Percentiles rank a stretch among this genome's conserved stretches.
phyloP scores from a whole-genome alignment of 2,888 invertebrate genomes.

The Syrphus vitripennis region DNA sequence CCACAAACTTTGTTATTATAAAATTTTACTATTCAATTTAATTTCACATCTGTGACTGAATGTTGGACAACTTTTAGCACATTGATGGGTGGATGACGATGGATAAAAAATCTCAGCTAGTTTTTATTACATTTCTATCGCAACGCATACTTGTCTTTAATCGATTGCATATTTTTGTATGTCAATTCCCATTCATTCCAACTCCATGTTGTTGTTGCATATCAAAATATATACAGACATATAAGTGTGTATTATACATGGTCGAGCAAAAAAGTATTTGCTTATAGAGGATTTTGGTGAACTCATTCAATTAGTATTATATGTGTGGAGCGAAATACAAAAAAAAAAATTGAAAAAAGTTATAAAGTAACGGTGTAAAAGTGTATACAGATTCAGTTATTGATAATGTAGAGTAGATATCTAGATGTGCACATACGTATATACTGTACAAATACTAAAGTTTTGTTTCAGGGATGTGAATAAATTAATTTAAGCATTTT shows the following conservation, averaged over 20 bases:
- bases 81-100: neutral
- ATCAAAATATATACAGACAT: too few species aligned
- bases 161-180: neutral
- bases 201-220: neutral
- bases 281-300: neutral
- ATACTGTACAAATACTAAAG: too few species aligned
- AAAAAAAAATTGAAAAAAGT: neutral
- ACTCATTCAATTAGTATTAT: neutral
- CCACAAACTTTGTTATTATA: neutral
- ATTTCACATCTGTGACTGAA: neutral
- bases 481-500: too few species aligned
- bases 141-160: neutral
- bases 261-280: too few species aligned
- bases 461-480: too few species aligned
- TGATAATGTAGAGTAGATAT: too few species aligned
- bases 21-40: neutral
- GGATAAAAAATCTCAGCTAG: neutral
- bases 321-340: too few species aligned
- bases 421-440: too few species aligned
- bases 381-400: too few species aligned
- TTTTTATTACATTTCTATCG: neutral
- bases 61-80: neutral
- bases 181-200: neutral
- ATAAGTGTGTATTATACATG: too few species aligned
- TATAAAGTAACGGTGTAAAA: too few species aligned